Evolutionary conservation across 2,797 vertebrate species (phyloP).

Genomic region (Varecia variegata): DNA sequence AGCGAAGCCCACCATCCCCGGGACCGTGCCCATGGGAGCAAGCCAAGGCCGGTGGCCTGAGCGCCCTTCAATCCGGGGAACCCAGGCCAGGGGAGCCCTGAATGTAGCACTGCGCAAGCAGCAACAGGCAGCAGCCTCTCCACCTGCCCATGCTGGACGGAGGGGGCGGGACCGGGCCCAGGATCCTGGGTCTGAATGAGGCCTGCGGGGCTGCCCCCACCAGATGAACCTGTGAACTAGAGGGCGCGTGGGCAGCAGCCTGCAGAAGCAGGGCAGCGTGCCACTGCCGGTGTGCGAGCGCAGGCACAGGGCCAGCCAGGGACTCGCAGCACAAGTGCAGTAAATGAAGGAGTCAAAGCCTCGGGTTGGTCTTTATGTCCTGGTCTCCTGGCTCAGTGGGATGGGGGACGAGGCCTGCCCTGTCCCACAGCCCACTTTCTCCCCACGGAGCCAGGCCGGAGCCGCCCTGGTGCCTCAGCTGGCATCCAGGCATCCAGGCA

Average conservation of each 20-base stretch:
- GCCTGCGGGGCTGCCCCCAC: not conserved
- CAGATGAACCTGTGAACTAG: not conserved
- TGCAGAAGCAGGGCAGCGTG: not conserved
- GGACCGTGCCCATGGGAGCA: not conserved
- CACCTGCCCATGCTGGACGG: accelerated
- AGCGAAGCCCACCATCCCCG: not conserved
- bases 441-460: not conserved
- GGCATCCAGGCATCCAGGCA: not conserved
- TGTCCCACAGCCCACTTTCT: not conserved
- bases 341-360: conserved; percentile 53
- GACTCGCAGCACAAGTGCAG: conserved; percentile 33
- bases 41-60: not conserved
- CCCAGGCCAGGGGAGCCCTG: not conserved
- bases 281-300: not conserved
- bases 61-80: not conserved
- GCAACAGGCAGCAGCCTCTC: not conserved
- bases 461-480: not conserved
- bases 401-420: not conserved
- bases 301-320: not conserved
- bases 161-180: no score
- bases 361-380: not conserved
- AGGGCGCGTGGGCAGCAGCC: not conserved
- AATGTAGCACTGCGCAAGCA: not conserved
- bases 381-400: not conserved
- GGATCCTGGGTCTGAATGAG: not conserved